A percentile compares a stretch with the other conserved stretches of the same genome.
phyloP scores from a whole-genome alignment of 2,888 invertebrate species.

The Leptopilina syphax region DNA sequence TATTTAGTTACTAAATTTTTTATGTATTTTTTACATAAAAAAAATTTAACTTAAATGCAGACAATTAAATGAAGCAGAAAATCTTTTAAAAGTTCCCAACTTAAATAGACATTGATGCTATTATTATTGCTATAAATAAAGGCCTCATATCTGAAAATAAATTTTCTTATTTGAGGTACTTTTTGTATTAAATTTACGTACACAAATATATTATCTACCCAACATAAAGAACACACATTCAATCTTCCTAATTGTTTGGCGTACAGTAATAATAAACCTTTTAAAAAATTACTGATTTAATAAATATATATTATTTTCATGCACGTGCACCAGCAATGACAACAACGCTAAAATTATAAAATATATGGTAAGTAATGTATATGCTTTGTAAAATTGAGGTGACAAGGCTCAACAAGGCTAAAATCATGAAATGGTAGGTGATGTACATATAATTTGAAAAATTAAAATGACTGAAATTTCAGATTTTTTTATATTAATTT shows the following conservation, averaged over 20 bases:
- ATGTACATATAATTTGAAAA: not conserved
- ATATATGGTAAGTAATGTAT: not conserved
- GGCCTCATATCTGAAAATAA: not conserved
- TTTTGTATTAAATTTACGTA: conserved; percentile 20
- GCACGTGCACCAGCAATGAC: conserved; percentile 19
- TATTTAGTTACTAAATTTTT: no score
- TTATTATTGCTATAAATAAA: not conserved
- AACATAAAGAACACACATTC: conserved; percentile 67
- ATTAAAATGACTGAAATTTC: not conserved
- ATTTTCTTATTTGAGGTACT: not conserved
- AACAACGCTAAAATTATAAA: not conserved
- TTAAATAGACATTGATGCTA: not conserved
- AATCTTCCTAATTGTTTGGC: not conserved
- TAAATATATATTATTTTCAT: not conserved
- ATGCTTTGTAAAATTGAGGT: no score
- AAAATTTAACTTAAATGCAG: no score
- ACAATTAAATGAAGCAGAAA: no score
- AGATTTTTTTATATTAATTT: not conserved
- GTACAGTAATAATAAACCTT: not conserved
- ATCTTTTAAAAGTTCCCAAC: not conserved
- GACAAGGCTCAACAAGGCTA: no score
- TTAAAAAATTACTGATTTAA: no score
- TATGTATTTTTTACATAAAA: no score
- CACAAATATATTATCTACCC: conserved; percentile 55
- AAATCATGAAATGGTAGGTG: no score